These are phyloP conservation scores for Cyprinus carpio DNA, from an alignment of 2,113 vertebrate species.

Conservation along the genomic window DNA sequence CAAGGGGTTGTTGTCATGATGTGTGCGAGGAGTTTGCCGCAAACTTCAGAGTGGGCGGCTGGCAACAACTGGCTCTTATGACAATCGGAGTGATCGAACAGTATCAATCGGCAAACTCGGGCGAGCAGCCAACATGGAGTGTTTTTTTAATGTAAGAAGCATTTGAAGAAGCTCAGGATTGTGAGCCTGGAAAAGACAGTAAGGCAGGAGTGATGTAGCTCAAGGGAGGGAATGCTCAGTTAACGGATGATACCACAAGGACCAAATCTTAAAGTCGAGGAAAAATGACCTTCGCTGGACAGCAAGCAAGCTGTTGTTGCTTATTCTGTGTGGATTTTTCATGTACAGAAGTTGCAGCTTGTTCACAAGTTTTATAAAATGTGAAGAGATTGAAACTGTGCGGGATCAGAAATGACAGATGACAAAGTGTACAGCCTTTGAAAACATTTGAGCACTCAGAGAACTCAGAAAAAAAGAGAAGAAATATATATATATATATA, in stretches of 20 bases:
- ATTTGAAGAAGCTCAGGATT: constrained; percentile 40
- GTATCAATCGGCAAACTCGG: constrained; percentile 44
- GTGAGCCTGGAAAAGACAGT: constrained; percentile 22
- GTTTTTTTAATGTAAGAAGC: constrained; percentile 53
- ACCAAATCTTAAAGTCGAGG: constrained; percentile 42
- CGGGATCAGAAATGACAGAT: background rate
- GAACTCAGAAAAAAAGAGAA: background rate
- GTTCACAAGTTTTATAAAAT: background rate
- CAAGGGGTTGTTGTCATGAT: constrained; percentile 1
- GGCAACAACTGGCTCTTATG: constrained; percentile 38
- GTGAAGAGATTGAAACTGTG: background rate
- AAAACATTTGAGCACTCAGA: background rate
- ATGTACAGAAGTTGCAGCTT: background rate
- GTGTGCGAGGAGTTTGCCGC: background rate
- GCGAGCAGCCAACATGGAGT: constrained; percentile 46
- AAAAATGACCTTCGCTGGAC: constrained; percentile 43
- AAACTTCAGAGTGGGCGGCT: background rate
- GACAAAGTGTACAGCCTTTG: background rate
- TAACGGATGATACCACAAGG: constrained; percentile 50
- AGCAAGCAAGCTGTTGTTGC: constrained; percentile 23
- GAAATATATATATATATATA: no score
- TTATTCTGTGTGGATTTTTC: constrained; percentile 17
- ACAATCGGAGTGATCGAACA: constrained; percentile 55
- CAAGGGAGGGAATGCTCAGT: constrained; percentile 39
- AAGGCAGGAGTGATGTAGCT: constrained; percentile 31